Base-by-base conservation (phyloP, 2,797 vertebrate species). In the Myiotriccus ornatus region DNA sequence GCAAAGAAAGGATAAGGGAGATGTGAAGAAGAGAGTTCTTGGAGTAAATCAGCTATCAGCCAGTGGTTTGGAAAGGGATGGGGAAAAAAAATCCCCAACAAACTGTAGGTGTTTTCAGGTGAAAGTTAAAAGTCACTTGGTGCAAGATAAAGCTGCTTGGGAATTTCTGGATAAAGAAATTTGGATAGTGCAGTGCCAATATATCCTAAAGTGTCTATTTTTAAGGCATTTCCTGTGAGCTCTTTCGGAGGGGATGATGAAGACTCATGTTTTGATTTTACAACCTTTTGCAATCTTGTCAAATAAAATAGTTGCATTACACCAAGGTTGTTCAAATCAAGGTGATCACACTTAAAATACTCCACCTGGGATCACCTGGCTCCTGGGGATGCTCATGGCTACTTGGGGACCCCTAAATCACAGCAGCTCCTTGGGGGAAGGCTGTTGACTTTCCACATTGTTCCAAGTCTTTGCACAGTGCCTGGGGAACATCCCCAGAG, bases 1-100 rank as follows among this genome's bases (percentile, higher is more conserved):
- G 59, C 69, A 81, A 46, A 87, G 90, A 73, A 92, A 84, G 88
- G 70, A 27, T 24, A 56, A 88, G 79, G 65, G 85, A 93, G 74
- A 87, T 74, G 37, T 2, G 47, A 87, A 69, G 46, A 50, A 81
- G 81, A 86, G 43, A 49, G 59, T 47, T 80, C 62, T 81, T 47
- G 73, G 87, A 73, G 84, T 64, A 76, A 75, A 88, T 73, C 69
- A 65, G 60, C 1, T 2, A 4, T 30, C 32, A 59, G 68, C 57
- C 74, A 75, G 64, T n/a, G 73, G 21, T 46, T 70, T 88, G 90
- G 75, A 84, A 88, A 47, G n/a, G 73, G 56, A 83, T 14, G 50
- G 50, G 44, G 39, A 1, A 22, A 63, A 67, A 69, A 80, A 53
- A 2, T 5, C 9, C 10, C 27, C n/a, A 25, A 9, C 9, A 39